phyloP scores from a whole-genome alignment of 1,140 invertebrate genomes.

The Agrilus planipennis region DNA sequence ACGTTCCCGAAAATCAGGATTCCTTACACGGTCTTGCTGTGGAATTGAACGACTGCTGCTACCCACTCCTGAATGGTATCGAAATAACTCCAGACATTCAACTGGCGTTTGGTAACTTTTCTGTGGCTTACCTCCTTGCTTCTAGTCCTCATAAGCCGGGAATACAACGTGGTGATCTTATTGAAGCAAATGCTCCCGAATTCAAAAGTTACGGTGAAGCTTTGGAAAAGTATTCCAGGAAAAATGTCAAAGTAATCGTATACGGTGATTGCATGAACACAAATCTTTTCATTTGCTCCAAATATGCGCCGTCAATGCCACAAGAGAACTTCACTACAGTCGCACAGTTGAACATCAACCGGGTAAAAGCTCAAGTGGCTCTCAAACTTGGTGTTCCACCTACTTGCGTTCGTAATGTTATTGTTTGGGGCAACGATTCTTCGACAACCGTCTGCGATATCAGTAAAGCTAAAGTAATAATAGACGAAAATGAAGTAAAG shows the following conservation, averaged over 20 bases:
- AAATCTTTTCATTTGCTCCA: conserved; percentile 91
- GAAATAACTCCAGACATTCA: conserved; percentile 77
- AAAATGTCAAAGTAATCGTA: conserved; percentile 95
- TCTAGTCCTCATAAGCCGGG: conserved; percentile 97
- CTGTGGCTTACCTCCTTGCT: conserved; percentile 93
- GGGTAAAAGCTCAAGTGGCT: conserved; percentile 76
- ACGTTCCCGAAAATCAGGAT: conserved; percentile 90
- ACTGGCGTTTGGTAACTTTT: conserved; percentile 89
- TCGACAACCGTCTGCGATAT: conserved; percentile 98
- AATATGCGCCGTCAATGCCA: conserved; percentile 95
- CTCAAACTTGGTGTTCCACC: conserved; percentile 52
- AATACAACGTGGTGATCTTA: conserved; percentile 93
- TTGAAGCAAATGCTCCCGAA: conserved; percentile 95
- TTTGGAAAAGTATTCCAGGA: conserved; percentile 86
- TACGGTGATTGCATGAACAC: conserved; percentile 99
- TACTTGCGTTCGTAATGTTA: conserved; percentile 69
- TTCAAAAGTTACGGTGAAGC: conserved; percentile 94
- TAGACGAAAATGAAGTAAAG: conserved; percentile 36
- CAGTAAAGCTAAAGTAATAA: conserved; percentile 60
- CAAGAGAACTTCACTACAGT: conserved; percentile 95
- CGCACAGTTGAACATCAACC: conserved; percentile 97
- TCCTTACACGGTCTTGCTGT: conserved; percentile 93
- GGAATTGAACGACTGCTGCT: conserved; percentile 92
- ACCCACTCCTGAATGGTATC: conserved; percentile 75
- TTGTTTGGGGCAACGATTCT: conserved; percentile 99